These are phyloP conservation scores for Heliangelus exortis DNA, from an alignment of 2,797 vertebrate species.

Conservation along the genomic window DNA sequence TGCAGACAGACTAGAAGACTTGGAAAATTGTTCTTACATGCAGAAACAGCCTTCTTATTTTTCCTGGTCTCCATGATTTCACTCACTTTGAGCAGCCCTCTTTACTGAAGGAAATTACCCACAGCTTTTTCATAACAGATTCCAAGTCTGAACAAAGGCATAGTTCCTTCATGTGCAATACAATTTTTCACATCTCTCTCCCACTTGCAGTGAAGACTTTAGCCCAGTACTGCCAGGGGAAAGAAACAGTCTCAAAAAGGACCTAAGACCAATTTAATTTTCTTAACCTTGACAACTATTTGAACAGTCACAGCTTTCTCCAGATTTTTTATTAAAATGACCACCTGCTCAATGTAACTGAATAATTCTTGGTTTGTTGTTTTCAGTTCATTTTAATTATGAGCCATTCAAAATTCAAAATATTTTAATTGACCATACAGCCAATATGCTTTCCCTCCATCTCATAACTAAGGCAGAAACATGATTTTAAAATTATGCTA, in stretches of 20 bases:
- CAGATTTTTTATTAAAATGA: not conserved
- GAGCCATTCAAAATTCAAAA: not conserved
- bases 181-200: not conserved
- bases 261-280: not conserved
- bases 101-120: not conserved
- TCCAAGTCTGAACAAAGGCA: not conserved
- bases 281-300: not conserved
- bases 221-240: not conserved
- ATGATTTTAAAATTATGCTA: not conserved
- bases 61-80: not conserved
- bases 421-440: not conserved
- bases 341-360: not conserved
- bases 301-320: not conserved
- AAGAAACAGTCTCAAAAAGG: conserved; percentile 18
- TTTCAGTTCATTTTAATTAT: not conserved
- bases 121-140: not conserved
- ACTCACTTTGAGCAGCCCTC: not conserved
- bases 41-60: not conserved
- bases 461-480: not conserved
- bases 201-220: not conserved
- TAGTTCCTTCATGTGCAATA: not conserved
- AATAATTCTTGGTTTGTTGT: not conserved
- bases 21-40: not conserved
- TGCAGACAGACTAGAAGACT: not conserved
- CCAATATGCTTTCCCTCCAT: not conserved